Evolutionary conservation across 2,888 invertebrate genomes (phyloP).

Genomic region (Priocnemis perturbator): DNA sequence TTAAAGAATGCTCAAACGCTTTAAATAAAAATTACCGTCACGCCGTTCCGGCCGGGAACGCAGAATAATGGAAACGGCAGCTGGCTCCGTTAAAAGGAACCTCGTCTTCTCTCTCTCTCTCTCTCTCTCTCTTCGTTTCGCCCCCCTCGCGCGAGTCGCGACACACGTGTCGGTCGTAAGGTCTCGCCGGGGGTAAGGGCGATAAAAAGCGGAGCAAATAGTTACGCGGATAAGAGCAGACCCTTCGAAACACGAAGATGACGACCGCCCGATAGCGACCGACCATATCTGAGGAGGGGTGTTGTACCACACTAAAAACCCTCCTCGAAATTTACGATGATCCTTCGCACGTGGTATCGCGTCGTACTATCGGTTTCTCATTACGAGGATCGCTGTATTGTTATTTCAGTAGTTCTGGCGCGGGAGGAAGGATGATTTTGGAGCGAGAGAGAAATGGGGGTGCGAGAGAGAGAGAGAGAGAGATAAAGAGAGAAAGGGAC

Average conservation of each 20-base stretch:
- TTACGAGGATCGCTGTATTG: slow-evolving; percentile 55
- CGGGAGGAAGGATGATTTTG: slow-evolving; percentile 1
- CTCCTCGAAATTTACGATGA: slow-evolving; percentile 44
- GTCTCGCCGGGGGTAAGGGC: slow-evolving; percentile 32
- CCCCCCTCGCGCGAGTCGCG: slow-evolving; percentile 17
- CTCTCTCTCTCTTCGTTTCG: slow-evolving; percentile 17
- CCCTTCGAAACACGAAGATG: slow-evolving; percentile 37
- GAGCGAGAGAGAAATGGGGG: slow-evolving; percentile 21
- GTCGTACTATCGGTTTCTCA: slow-evolving; percentile 64
- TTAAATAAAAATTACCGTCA: slow-evolving; percentile 37
- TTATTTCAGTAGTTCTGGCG: slow-evolving; percentile 48
- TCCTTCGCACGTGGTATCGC: slow-evolving; percentile 40
- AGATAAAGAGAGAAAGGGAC: slow-evolving; percentile 4
- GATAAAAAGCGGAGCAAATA: slow-evolving; percentile 47
- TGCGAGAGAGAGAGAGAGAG: slow-evolving; percentile 13
- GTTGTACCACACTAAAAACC: slow-evolving; percentile 17
- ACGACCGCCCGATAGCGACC: slow-evolving; percentile 40
- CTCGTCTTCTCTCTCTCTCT: too few relatives aligned
- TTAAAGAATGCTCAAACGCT: slow-evolving; percentile 34
- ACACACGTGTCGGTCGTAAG: slow-evolving; percentile 36
- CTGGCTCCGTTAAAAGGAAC: slow-evolving; percentile 33
- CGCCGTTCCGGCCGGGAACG: slow-evolving; percentile 27
- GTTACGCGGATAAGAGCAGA: slow-evolving; percentile 26
- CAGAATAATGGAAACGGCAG: slow-evolving; percentile 49
- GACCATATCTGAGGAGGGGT: slow-evolving; percentile 11